Evolutionary conservation across 2,797 vertebrate species (phyloP).

Genomic region (Sorex maritimensis): DNA sequence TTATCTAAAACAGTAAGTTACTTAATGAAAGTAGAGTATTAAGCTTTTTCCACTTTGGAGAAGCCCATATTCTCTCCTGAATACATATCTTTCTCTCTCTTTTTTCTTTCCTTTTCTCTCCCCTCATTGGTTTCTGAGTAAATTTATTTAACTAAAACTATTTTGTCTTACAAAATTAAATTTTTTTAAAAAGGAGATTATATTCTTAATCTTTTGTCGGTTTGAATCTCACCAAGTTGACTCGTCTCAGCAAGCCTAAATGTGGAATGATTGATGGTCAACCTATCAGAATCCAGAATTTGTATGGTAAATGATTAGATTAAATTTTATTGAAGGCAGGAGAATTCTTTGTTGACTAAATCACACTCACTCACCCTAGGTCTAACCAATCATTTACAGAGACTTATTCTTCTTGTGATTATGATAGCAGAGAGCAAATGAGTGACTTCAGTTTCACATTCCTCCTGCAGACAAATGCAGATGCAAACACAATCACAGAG

Average conservation of each 20-base stretch:
- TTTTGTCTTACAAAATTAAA: too few relatives aligned
- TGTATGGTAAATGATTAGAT: not conserved
- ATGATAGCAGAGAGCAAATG: rapidly evolving
- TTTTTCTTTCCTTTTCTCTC: too few relatives aligned
- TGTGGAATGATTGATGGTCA: not conserved
- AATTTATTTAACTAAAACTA: too few relatives aligned
- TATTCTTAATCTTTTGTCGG: constrained; percentile 17
- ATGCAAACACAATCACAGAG: not conserved
- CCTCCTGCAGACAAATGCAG: not conserved
- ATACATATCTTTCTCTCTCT: too few relatives aligned
- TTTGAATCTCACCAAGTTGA: constrained; percentile 6
- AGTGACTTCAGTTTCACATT: not conserved
- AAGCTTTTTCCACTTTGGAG: too few relatives aligned
- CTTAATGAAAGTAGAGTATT: not conserved
- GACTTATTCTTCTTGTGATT: not conserved
- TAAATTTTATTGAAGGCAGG: not conserved
- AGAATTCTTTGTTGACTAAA: constrained; percentile 16
- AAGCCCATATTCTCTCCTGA: too few relatives aligned
- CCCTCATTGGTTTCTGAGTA: too few relatives aligned
- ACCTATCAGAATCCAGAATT: not conserved
- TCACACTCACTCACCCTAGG: not conserved
- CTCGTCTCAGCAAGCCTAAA: not conserved
- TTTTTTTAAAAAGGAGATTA: not conserved
- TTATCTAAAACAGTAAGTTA: constrained; percentile 4
- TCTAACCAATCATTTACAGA: not conserved